Base-by-base conservation (phyloP, 2,888 invertebrate genomes). In the Chromoteleia sp. region DNA sequence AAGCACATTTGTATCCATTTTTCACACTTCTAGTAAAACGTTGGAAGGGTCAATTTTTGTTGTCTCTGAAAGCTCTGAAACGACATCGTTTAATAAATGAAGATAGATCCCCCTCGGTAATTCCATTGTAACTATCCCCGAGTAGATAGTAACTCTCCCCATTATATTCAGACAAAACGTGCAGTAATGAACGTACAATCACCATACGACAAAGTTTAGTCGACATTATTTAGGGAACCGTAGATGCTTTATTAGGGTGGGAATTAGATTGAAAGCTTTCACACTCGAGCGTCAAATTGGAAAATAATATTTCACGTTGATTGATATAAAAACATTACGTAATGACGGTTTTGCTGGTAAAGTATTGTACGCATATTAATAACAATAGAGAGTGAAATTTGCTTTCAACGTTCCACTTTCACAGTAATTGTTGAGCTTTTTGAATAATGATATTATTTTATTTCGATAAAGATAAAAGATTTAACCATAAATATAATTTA, bases 141-240 rank as follows among this genome's bases (percentile, higher is more conserved):
- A 41, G n/a, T 30, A 43, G 43, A 45, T 45, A 45, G 19, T 19
- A 56, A 39, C n/a, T 39, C 39, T 36, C 39, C 19, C 39, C 36
- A 39, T 7, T 56, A 8, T 39, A 7, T 7, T 56, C 36, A 19
- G 19, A 56, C 56, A 56, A 56, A 56, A 19, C 19, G 56, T 5
- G 17, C 48, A 61, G n/a, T n/a, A n/a, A n/a, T n/a, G n/a, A n/a
- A n/a, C n/a, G n/a, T n/a, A n/a, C n/a, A n/a, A 61, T 61, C 61
- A 48, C 45, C 14, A 45, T 21, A 25, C 10, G 45, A 33, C 19
- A 45, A 30, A 45, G 30, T 61, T 61, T 61, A n/a, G 45, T 33
- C 12, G 45, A 17, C 33, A 61, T 61, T 61, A n/a, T n/a, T n/a
- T 45, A 61, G 61, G 45, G 45, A 8, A 33, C 6, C 45, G 33